These are phyloP conservation scores for Danaus chrysippus DNA, from an alignment of 2,888 invertebrate species.

Conservation along the genomic window DNA sequence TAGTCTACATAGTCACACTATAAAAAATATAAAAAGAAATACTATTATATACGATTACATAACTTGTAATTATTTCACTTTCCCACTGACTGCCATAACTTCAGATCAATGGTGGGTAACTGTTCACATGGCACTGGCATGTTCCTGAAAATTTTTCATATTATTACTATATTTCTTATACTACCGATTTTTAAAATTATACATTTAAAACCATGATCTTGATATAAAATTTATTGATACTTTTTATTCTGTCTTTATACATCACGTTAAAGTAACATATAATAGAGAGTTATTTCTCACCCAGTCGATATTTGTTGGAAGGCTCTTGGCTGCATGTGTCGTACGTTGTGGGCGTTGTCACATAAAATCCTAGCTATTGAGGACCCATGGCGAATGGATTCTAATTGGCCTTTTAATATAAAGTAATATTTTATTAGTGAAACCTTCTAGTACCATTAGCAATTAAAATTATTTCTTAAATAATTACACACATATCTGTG, in stretches of 20 bases:
- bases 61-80: background rate
- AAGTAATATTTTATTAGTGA: background rate
- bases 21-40: too few species aligned
- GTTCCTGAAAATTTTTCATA: conserved; percentile 61
- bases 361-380: conserved; percentile 84
- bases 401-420: conserved; percentile 74
- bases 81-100: conserved; percentile 71
- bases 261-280: background rate
- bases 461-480: too few species aligned
- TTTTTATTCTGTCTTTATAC: background rate
- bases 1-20: too few species aligned
- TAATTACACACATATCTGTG: too few species aligned
- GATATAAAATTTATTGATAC: background rate
- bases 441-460: background rate
- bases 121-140: conserved; percentile 71
- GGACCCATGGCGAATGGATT: conserved; percentile 77
- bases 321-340: conserved; percentile 81
- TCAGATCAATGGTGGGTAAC: conserved; percentile 69
- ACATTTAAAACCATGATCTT: too few species aligned
- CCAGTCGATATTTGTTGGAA: conserved; percentile 65
- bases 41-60: background rate
- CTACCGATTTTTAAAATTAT: too few species aligned
- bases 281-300: conserved; percentile 41
- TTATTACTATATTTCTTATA: too few species aligned
- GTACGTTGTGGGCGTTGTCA: conserved; percentile 82